These are phyloP conservation scores for Asarcornis scutulata DNA, from an alignment of 2,113 vertebrate genomes.

Conservation along the genomic window DNA sequence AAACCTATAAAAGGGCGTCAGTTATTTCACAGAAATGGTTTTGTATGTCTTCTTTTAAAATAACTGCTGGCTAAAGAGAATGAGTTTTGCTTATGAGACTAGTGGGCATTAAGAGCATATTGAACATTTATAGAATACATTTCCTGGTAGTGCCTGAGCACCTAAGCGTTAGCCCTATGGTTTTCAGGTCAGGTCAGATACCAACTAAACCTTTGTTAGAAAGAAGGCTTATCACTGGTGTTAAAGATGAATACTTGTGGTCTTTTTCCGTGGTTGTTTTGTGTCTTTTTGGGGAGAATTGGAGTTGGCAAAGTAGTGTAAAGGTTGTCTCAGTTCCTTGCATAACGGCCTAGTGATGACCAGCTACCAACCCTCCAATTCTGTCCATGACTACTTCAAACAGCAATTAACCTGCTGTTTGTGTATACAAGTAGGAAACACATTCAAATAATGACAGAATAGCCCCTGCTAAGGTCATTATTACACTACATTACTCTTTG, in stretches of 20 bases:
- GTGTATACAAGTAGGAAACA: neutral
- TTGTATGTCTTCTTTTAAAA: neutral
- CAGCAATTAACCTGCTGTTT: neutral
- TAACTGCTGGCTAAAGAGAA: neutral
- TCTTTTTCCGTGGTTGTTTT: too few relatives aligned
- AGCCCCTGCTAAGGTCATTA: neutral
- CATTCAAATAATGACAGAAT: neutral
- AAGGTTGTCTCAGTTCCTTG: neutral
- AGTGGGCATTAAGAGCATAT: neutral
- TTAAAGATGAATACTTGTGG: neutral
- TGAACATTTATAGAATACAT: neutral
- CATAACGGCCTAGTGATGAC: neutral
- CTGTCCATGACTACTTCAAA: neutral
- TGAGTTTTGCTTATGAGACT: neutral
- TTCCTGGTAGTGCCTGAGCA: neutral
- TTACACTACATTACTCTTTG: neutral
- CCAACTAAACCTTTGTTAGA: neutral
- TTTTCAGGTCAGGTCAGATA: neutral
- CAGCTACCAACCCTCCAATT: neutral
- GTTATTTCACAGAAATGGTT: neutral
- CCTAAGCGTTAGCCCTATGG: neutral
- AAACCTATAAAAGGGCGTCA: neutral
- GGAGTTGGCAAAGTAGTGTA: neutral
- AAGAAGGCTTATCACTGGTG: neutral
- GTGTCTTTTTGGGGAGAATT: too few relatives aligned